Conservation (phyloP, 2,888 invertebrate genomes). For the Agonopterix alstromeriana region DNA sequence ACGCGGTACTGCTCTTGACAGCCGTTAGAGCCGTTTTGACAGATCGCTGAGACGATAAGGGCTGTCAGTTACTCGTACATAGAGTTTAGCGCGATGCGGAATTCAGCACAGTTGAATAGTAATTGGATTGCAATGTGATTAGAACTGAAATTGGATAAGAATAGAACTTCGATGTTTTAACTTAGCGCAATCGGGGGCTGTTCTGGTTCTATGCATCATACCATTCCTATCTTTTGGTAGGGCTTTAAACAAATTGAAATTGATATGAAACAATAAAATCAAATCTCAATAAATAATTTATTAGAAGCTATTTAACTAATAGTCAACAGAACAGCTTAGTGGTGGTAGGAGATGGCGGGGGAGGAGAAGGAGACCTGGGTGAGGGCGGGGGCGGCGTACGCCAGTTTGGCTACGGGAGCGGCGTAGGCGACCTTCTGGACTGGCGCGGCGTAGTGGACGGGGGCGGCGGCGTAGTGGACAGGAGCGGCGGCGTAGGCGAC, state of each 20-base stretch:
- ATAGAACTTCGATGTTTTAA: too few relatives aligned
- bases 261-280: constrained; percentile 5
- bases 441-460: constrained; percentile 33
- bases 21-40: too few relatives aligned
- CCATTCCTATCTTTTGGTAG: too few relatives aligned
- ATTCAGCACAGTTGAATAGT: too few relatives aligned
- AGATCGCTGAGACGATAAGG: too few relatives aligned
- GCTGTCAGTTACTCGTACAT: too few relatives aligned
- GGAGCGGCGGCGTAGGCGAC: constrained; percentile 27
- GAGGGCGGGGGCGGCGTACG: constrained; percentile 30
- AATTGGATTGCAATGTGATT: too few relatives aligned
- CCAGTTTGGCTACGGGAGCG: constrained; percentile 20
- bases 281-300: constrained; percentile 36
- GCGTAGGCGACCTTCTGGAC: constrained; percentile 26
- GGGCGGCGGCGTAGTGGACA: constrained; percentile 22
- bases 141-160: too few relatives aligned
- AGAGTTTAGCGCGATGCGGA: too few relatives aligned
- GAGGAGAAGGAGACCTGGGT: constrained; percentile 56
- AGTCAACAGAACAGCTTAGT: constrained; percentile 30
- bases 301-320: constrained; percentile 15
- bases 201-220: too few relatives aligned
- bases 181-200: too few relatives aligned
- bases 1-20: too few relatives aligned
- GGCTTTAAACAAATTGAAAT: neutral
- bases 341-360: constrained; percentile 56